Conservation (phyloP, 2,797 vertebrate species). For the Gorsachius magnificus region DNA sequence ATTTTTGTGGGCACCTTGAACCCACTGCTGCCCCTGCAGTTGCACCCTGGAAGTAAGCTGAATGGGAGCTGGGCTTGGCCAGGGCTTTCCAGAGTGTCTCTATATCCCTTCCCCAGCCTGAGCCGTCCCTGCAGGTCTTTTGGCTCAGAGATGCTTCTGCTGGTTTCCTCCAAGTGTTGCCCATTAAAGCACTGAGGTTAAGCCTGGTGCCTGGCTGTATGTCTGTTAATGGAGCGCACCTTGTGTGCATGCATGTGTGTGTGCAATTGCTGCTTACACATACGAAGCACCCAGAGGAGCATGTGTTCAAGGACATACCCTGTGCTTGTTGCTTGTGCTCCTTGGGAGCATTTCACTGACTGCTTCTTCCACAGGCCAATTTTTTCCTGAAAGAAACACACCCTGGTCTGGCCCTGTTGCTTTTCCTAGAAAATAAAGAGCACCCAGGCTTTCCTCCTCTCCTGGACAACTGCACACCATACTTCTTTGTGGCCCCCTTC, state of each 20-base stretch:
- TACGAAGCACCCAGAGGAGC: background rate
- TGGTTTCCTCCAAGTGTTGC: background rate
- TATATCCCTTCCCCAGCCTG: background rate
- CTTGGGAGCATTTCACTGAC: background rate
- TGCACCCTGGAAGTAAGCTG: background rate
- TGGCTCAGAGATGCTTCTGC: background rate
- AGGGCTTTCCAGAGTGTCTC: background rate
- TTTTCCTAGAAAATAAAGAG: too few relatives aligned
- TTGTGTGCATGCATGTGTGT: accelerated
- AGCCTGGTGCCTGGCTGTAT: background rate
- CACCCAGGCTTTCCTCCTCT: too few relatives aligned
- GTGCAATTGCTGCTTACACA: background rate
- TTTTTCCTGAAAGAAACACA: too few relatives aligned
- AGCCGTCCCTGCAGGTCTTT: background rate
- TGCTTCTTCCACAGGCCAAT: too few relatives aligned
- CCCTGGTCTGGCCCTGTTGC: too few relatives aligned
- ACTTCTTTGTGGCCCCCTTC: too few relatives aligned
- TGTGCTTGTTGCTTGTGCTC: background rate
- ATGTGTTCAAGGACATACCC: background rate
- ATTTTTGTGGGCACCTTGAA: background rate
- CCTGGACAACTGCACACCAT: too few relatives aligned
- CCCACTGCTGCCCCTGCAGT: background rate
- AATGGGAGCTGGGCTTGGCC: background rate
- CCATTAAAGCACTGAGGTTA: background rate
- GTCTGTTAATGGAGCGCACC: background rate